A percentile compares a stretch with the other conserved stretches of the same genome.
Evolutionary conservation across 2,888 invertebrate genomes (phyloP).

Genomic region (Tanytarsus gracilentus): DNA sequence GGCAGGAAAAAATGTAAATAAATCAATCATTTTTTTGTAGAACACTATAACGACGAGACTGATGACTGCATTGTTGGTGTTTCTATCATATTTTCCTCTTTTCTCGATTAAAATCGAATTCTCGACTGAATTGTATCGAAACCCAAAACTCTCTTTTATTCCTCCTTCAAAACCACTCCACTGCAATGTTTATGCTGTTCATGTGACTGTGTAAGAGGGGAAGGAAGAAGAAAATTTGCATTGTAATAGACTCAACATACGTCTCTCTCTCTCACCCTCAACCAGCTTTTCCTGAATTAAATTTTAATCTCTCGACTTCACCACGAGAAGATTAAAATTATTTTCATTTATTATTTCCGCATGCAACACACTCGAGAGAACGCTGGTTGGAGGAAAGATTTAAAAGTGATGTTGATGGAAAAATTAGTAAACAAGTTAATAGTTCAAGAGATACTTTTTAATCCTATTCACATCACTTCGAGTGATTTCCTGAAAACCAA

Average conservation of each 20-base stretch:
- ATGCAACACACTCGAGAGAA: conserved; percentile 9
- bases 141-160: neutral
- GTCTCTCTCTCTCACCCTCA: no score
- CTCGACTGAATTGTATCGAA: neutral
- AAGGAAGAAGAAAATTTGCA: conserved; percentile 19
- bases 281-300: conserved; percentile 22
- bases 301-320: conserved; percentile 19
- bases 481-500: no score
- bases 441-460: neutral
- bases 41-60: neutral
- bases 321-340: conserved; percentile 24
- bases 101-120: neutral
- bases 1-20: conserved; percentile 8
- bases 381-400: neutral
- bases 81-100: neutral
- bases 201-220: neutral
- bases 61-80: neutral
- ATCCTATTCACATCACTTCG: no score
- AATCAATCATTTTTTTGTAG: conserved; percentile 3
- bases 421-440: no score
- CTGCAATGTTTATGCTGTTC: neutral
- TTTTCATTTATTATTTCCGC: conserved; percentile 27
- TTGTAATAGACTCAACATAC: conserved; percentile 24
- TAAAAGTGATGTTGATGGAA: no score
- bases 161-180: neutral